Percentiles rank a stretch among this genome's conserved stretches.
These are phyloP conservation scores for Ptychoptera contaminata DNA, from an alignment of 2,888 invertebrate species.

Conservation along the genomic window DNA sequence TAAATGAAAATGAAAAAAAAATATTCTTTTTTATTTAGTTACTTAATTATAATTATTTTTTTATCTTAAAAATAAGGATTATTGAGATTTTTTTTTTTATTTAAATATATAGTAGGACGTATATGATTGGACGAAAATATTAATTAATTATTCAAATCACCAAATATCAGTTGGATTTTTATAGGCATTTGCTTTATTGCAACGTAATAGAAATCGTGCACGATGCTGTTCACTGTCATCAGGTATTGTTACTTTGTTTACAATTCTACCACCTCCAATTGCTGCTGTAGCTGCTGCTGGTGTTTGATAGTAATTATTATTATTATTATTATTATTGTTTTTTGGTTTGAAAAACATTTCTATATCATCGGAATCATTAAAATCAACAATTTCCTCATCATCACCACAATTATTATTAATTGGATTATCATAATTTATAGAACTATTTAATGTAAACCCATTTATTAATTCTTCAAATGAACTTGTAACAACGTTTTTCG, in stretches of 20 bases:
- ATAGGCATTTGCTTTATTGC: constrained; percentile 28
- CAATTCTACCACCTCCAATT: constrained; percentile 6
- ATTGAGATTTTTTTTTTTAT: no score
- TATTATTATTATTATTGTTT: background rate
- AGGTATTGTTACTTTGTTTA: constrained; percentile 45
- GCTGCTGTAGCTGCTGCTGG: constrained; percentile 5
- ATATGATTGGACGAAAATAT: no score
- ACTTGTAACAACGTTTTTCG: no score
- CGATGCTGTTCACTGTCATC: constrained; percentile 43
- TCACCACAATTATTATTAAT: background rate
- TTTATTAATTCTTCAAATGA: no score
- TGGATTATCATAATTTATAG: background rate
- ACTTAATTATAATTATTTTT: no score
- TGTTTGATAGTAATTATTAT: background rate
- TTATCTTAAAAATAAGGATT: no score
- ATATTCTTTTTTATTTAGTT: no score
- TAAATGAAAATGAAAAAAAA: no score
- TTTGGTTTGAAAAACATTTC: constrained; percentile 17
- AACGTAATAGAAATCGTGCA: constrained; percentile 38
- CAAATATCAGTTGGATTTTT: constrained; percentile 51
- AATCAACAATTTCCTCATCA: constrained; percentile 24
- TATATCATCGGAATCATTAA: constrained; percentile 33
- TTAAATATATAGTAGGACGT: no score
- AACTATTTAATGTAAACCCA: no score
- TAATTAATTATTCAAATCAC: constrained; percentile 17